Evolutionary conservation across 2,888 invertebrate species (phyloP).

Genomic region (Dorcus parallelipipedus): DNA sequence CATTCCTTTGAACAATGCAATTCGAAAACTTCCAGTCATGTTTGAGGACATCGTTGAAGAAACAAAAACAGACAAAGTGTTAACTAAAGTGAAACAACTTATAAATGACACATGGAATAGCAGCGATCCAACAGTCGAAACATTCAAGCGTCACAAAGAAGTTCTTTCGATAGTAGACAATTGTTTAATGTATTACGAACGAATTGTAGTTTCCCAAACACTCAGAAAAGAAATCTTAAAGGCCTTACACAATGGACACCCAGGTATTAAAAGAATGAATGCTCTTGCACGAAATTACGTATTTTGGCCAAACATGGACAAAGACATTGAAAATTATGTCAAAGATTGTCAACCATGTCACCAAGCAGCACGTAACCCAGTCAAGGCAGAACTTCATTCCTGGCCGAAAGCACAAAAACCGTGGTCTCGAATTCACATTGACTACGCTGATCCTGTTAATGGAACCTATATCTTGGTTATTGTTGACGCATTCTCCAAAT

Average conservation of each 20-base stretch:
- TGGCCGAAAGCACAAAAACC: conserved; percentile 28
- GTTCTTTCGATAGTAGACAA: too few relatives aligned
- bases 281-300: conserved; percentile 29
- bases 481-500: conserved; percentile 41
- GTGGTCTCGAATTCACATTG: conserved; percentile 43
- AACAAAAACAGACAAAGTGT: too few relatives aligned
- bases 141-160: too few relatives aligned
- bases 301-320: conserved; percentile 29
- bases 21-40: too few relatives aligned
- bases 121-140: too few relatives aligned
- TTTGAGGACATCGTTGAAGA: too few relatives aligned
- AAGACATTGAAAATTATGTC: conserved; percentile 26
- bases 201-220: too few relatives aligned
- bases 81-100: too few relatives aligned
- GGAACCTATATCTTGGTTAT: conserved; percentile 36
- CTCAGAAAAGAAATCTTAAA: too few relatives aligned
- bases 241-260: conserved; percentile 28
- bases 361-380: conserved; percentile 24
- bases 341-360: conserved; percentile 19
- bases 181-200: too few relatives aligned
- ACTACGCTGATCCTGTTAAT: conserved; percentile 40
- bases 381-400: conserved; percentile 22
- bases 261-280: conserved; percentile 33
- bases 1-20: too few relatives aligned
- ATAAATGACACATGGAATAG: too few relatives aligned